These are phyloP conservation scores for Acanthosepion pharaonis DNA, from an alignment of 2,888 invertebrate genomes.

Conservation along the genomic window DNA sequence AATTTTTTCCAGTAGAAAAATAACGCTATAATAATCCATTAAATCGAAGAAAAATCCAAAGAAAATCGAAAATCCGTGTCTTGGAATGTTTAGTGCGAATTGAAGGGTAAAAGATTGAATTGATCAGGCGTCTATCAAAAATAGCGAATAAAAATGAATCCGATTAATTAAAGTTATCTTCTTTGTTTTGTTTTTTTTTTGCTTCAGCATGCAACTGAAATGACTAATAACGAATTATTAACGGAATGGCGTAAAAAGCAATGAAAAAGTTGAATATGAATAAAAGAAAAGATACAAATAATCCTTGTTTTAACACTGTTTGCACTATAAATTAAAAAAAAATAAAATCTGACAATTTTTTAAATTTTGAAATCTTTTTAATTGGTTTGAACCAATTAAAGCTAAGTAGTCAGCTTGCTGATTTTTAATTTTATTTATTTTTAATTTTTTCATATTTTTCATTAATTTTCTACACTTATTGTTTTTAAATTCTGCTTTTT, in stretches of 20 bases:
- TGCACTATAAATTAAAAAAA: neutral
- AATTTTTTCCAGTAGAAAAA: too few species aligned
- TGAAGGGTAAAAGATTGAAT: neutral
- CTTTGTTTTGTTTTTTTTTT: neutral
- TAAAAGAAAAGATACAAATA: neutral
- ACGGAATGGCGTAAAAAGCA: neutral
- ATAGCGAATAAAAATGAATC: neutral
- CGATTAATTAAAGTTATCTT: neutral
- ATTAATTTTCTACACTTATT: too few species aligned
- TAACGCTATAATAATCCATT: too few species aligned
- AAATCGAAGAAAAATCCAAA: neutral
- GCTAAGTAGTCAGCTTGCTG: neutral
- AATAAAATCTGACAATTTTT: neutral
- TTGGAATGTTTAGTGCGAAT: neutral
- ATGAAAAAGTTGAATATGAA: neutral
- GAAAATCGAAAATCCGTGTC: too few species aligned
- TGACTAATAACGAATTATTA: neutral
- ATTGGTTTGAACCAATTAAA: neutral
- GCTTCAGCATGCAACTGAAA: neutral
- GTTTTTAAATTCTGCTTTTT: too few species aligned
- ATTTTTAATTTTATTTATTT: neutral
- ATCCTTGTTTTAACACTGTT: neutral
- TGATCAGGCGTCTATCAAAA: neutral
- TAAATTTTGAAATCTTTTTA: neutral
- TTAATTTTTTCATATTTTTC: too few species aligned